Evolutionary conservation across 1,140 invertebrate genomes (phyloP), one percentile per base, ranked within the genome.

Genomic region (Alviniconcha marisindica): DNA sequence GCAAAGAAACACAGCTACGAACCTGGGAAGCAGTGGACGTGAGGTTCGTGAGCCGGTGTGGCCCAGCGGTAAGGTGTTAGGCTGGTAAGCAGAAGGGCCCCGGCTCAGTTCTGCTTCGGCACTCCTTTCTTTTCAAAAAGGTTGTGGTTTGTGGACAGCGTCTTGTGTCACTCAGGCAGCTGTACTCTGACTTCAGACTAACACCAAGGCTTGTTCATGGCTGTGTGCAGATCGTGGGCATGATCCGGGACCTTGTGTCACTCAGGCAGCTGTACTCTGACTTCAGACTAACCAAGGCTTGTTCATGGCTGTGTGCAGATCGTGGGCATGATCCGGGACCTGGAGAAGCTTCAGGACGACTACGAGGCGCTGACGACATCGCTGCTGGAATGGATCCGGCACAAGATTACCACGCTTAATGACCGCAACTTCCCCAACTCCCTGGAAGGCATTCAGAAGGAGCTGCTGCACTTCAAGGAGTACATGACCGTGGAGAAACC

Each of bases 401-500:
- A 95, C 48, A 99, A 98, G 93, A 98, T 98, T 78, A 92, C 94
- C 18, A 95, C 97, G 90, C 93, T 99, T 56, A 96, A 98, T 91
- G 96, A 96, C 90, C 94, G 97, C 7, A 95, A 96, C 80, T 98
- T 99, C 90, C 98, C 98, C n/a, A 99, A 99, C 94, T 96, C 97
- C 1, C 93, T 99, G 69, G 97, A 99, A 91, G 98, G 97, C 73
- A 99, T 99, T 87, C 98, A 99, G 93, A 95, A 96, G 71, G 96
- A 99, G 91, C 93, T 99, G 79, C 92, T 97, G 21, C 94, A 95
- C 42, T 99, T 99, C 93, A 99, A 99, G 91, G 96, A 98, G 89
- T 99, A 99, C 93, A 95, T 98, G 87, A 99, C 98, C 0, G 95
- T 98, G 33, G 98, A 99, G 92, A 99, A 99, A 94, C 98, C 98